Evolutionary conservation across 2,113 vertebrate genomes (phyloP).

Genomic region (Pteropus alecto): DNA sequence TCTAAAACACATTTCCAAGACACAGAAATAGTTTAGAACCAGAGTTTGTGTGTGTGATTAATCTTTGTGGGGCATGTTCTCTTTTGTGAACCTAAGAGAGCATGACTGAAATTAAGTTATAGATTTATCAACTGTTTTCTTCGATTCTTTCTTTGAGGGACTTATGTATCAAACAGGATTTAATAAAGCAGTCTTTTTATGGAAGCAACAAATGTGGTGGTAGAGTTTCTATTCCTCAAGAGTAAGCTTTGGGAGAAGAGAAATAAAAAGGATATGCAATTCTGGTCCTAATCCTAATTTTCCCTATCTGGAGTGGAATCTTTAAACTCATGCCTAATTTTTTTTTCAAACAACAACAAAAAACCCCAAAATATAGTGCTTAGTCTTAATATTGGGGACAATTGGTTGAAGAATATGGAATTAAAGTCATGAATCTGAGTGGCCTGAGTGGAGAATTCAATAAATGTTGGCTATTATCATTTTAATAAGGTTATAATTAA

Average conservation of each 20-base stretch:
- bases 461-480: not conserved
- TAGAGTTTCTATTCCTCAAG: not conserved
- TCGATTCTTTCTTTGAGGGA: not conserved
- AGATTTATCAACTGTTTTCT: not conserved
- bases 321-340: not conserved
- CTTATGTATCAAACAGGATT: not conserved
- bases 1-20: slow-evolving; percentile 11
- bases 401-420: not conserved
- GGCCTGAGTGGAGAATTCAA: not conserved
- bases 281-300: not conserved
- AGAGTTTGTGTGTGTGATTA: not conserved
- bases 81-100: not conserved
- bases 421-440: not conserved
- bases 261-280: not conserved
- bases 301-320: not conserved
- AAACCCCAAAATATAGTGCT: not conserved
- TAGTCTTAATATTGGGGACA: not conserved
- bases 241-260: not conserved
- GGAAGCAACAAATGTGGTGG: not conserved
- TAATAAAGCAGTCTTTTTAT: not conserved
- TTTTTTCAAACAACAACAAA: not conserved
- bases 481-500: not conserved
- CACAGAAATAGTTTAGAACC: not conserved
- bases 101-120: slow-evolving; percentile 9
- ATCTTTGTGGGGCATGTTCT: not conserved